These are phyloP conservation scores for Trogon melanurus DNA, from an alignment of 2,113 vertebrate genomes.

Conservation along the genomic window DNA sequence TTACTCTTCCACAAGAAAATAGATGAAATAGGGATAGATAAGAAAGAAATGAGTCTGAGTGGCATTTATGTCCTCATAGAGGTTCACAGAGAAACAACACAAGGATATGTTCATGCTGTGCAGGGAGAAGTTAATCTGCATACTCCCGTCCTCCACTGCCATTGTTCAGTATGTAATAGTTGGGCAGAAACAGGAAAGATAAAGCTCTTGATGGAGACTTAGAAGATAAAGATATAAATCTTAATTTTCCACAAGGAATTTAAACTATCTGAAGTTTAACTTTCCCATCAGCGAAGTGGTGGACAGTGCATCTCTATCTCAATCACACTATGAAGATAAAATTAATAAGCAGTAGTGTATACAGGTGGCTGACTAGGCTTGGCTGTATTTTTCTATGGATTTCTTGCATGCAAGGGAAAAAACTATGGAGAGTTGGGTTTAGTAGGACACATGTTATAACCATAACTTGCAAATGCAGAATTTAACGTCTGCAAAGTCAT, in stretches of 20 bases:
- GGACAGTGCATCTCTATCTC: not conserved
- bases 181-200: not conserved
- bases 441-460: not conserved
- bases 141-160: not conserved
- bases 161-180: not conserved
- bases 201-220: not conserved
- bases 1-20: not conserved
- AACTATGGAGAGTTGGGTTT: not conserved
- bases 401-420: not conserved
- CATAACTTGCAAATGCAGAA: not conserved
- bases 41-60: not conserved
- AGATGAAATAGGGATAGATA: not conserved
- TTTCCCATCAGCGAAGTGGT: not conserved
- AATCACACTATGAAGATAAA: not conserved
- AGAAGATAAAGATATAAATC: not conserved
- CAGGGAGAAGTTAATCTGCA: not conserved
- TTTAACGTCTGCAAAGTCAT: not conserved
- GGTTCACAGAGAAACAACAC: not conserved
- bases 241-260: not conserved
- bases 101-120: not conserved
- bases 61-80: not conserved
- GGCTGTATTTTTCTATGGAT: not conserved
- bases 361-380: not conserved
- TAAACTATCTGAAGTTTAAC: not conserved
- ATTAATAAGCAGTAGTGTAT: not conserved